Percentiles rank a stretch among this genome's conserved stretches.
Evolutionary conservation across 2,888 invertebrate species (phyloP).

Genomic region (Chromoteleia sp.): DNA sequence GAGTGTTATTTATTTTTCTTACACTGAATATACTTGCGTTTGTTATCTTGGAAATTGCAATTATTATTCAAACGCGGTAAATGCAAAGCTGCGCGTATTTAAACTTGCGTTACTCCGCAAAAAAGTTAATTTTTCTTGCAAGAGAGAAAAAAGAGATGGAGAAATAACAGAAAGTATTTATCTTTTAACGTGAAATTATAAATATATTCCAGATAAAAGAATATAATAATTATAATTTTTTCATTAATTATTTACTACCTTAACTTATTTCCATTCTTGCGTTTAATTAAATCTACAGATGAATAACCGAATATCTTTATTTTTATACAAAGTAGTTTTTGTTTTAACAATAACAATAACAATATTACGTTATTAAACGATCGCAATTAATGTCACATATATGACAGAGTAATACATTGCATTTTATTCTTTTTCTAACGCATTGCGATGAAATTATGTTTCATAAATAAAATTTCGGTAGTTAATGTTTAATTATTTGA

Average conservation of each 20-base stretch:
- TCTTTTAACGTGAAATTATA: constrained; percentile 30
- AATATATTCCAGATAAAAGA: constrained; percentile 25
- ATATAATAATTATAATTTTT: constrained; percentile 12
- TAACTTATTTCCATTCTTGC: too few relatives aligned
- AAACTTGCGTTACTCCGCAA: constrained; percentile 45
- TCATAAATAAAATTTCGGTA: too few relatives aligned
- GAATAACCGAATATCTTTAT: constrained; percentile 7
- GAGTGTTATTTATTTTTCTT: constrained; percentile 47
- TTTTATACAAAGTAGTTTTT: too few relatives aligned
- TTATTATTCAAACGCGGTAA: constrained; percentile 61
- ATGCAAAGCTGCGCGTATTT: constrained; percentile 51
- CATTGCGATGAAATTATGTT: too few relatives aligned
- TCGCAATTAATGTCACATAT: too few relatives aligned
- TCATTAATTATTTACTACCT: constrained; percentile 2
- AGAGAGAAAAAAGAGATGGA: constrained; percentile 22
- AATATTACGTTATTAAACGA: too few relatives aligned
- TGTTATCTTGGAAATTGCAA: constrained; percentile 57
- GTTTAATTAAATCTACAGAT: too few relatives aligned
- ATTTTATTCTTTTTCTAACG: too few relatives aligned
- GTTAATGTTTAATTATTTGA: too few relatives aligned
- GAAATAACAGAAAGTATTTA: constrained; percentile 32
- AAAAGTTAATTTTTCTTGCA: constrained; percentile 48
- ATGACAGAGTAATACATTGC: too few relatives aligned
- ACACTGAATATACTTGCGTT: constrained; percentile 34
- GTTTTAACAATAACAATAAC: too few relatives aligned